A percentile compares a stretch with the other conserved stretches of the same genome.
phyloP scores from a whole-genome alignment of 2,888 invertebrate species.

The Lathronympha strigana region DNA sequence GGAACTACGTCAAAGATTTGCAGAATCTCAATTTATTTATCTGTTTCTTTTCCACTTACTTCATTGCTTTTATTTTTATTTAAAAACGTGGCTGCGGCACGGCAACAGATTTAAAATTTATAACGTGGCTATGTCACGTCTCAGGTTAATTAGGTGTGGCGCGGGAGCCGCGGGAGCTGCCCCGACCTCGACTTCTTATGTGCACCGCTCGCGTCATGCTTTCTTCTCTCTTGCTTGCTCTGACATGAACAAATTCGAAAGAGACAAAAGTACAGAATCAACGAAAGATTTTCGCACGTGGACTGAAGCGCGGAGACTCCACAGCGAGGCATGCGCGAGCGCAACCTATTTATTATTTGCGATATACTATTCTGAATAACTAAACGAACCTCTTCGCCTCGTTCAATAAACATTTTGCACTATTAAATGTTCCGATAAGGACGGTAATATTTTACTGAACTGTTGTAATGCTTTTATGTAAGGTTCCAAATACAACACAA shows the following conservation, averaged over 20 bases:
- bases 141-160: constrained; percentile 75
- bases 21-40: constrained; percentile 45
- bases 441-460: constrained; percentile 63
- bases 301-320: constrained; percentile 19
- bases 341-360: constrained; percentile 61
- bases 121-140: constrained; percentile 75
- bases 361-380: constrained; percentile 59
- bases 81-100: constrained; percentile 59
- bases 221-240: constrained; percentile 22
- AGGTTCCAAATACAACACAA: constrained; percentile 41
- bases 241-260: background rate
- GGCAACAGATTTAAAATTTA: constrained; percentile 75
- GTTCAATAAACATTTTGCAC: constrained; percentile 65
- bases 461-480: constrained; percentile 58
- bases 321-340: constrained; percentile 58
- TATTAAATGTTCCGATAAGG: constrained; percentile 66
- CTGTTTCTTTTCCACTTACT: constrained; percentile 48
- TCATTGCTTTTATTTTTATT: constrained; percentile 58
- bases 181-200: constrained; percentile 1
- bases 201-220: background rate
- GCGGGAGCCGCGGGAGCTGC: constrained; percentile 53
- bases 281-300: background rate
- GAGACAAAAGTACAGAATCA: constrained; percentile 16
- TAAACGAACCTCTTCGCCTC: constrained; percentile 63
- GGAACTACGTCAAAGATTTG: constrained; percentile 23